Conservation (phyloP, 2,113 vertebrate species). For the Mystacornis crossleyi region DNA sequence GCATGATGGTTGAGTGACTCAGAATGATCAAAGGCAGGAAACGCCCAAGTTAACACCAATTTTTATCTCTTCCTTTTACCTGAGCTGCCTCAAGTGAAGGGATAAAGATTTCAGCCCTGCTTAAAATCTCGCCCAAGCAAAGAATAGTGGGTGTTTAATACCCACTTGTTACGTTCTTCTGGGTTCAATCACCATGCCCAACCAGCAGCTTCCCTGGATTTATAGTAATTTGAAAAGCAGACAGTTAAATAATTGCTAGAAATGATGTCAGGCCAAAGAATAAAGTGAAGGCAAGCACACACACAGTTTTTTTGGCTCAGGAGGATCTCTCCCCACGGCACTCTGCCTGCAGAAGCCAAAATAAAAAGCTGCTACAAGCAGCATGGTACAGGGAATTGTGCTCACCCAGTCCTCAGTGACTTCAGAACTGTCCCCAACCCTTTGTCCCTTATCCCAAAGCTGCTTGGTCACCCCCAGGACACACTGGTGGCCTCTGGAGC, state of each 20-base stretch:
- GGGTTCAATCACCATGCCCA: not conserved
- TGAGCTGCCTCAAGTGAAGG: not conserved
- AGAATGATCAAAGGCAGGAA: slow-evolving; percentile 20
- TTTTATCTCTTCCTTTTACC: not conserved
- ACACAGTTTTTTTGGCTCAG: not conserved
- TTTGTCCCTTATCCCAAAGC: not conserved
- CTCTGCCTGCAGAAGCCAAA: not conserved
- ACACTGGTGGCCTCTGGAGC: not conserved
- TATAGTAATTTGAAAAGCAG: not conserved
- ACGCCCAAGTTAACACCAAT: not conserved
- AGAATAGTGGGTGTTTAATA: slow-evolving; percentile 1
- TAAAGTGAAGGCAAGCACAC: not conserved
- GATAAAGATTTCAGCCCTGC: slow-evolving; percentile 14
- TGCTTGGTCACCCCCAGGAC: not conserved
- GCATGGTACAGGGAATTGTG: not conserved
- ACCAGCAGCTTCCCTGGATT: not conserved
- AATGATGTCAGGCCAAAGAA: not conserved
- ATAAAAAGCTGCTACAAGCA: not conserved
- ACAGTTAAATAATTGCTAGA: not conserved
- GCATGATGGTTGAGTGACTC: not conserved
- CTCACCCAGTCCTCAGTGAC: not conserved
- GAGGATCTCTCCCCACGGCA: not conserved
- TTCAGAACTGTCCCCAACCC: not conserved
- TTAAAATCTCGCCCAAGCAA: slow-evolving; percentile 48
- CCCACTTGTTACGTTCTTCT: not conserved